Base-by-base conservation (phyloP, 2,113 vertebrate genomes). In the Eptesicus fuscus region DNA sequence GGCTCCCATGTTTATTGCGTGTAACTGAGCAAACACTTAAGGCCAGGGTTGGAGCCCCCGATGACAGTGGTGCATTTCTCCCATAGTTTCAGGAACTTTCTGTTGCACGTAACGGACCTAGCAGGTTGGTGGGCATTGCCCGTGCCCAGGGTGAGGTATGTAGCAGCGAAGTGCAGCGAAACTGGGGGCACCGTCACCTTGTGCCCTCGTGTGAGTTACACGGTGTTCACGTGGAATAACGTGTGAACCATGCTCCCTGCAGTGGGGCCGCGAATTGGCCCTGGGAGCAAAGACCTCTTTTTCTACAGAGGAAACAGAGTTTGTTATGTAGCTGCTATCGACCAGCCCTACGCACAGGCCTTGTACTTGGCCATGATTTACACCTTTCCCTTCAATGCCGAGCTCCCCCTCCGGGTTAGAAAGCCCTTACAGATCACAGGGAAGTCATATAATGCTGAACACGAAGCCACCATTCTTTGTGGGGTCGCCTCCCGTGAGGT, bases 371-470 rank as follows among this genome's bases (percentile, higher is more conserved):
- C 59, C 56, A 1, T 84, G 85, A 28, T 76, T 92, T 70, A 37
- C 83, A 82, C 44, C 56, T 96, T 63, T 88, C 76, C 92, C 40
- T 73, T 88, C 44, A 32, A 10, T 40, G 14, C 7, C n/a, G 51
- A 77, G 80, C 71, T 90, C 5, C 42, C 85, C 42, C 82, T 16
- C 17, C 84, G 56, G n/a, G 82, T 67, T 73, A 67, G 25, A 61
- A 91, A 49, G 73, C 86, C 40, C 40, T 91, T 84, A 94, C 90
- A 69, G 77, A 88, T 95, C 61, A 65, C 25, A 74, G 4, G 12
- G 23, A 92, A 82, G 35, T 90, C 61, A 88, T 9, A 83, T 7
- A 83, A 56, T 49, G 63, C 69, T 85, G 47, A 85, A 63, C 18
- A 28, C 37, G 47, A 90, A 88, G 63, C 42, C 35, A 61, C 40